Conservation (phyloP, 2,113 vertebrate species). For the Cichladusa arquata region DNA sequence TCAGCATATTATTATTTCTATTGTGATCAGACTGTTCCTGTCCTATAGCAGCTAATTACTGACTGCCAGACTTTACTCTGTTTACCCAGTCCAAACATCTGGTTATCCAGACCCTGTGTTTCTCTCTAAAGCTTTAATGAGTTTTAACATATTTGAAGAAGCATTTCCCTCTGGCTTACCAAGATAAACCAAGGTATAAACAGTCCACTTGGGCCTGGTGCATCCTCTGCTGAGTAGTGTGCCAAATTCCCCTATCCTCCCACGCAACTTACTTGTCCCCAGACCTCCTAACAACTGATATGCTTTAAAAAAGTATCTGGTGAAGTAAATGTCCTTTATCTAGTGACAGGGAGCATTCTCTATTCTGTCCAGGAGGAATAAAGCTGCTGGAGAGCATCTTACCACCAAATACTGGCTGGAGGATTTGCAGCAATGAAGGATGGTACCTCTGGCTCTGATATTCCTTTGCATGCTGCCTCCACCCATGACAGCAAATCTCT, state of each 20-base stretch:
- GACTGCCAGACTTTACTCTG: background rate
- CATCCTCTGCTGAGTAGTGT: background rate
- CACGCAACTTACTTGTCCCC: background rate
- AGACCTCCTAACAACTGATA: background rate
- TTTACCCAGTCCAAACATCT: background rate
- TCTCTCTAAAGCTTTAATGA: background rate
- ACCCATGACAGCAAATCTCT: background rate
- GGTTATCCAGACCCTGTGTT: background rate
- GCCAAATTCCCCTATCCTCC: background rate
- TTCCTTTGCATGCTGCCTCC: background rate
- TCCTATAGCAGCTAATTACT: background rate
- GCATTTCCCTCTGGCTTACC: background rate
- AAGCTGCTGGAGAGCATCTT: background rate
- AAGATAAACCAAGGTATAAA: conserved; percentile 18
- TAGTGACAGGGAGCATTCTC: background rate
- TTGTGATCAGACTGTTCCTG: background rate
- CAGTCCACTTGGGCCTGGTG: background rate
- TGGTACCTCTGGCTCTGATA: background rate
- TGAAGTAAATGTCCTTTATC: background rate
- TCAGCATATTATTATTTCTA: background rate
- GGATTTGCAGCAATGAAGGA: background rate
- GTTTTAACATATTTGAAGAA: conserved; percentile 4
- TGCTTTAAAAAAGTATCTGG: background rate
- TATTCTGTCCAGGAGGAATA: background rate
- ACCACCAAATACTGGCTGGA: background rate